Percentiles rank a stretch among this genome's conserved stretches.
Conservation (phyloP, 1,140 invertebrate species). For the Gonioctena quinquepunctata region DNA sequence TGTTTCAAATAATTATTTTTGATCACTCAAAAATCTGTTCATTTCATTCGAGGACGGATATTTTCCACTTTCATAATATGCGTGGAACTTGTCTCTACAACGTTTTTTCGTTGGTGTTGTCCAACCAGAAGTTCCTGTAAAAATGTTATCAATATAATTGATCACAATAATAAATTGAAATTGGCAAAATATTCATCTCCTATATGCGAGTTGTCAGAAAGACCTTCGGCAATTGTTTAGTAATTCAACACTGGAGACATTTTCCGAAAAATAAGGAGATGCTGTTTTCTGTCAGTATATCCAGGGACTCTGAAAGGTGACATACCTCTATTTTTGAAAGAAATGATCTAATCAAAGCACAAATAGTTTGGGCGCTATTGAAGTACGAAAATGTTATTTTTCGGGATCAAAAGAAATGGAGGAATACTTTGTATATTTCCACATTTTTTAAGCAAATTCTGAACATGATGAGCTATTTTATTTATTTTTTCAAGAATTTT, state of each 20-base stretch:
- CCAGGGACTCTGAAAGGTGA: too few species aligned
- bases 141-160: background rate
- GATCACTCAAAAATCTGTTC: background rate
- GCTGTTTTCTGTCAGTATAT: too few species aligned
- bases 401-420: too few species aligned
- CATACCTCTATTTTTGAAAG: too few species aligned
- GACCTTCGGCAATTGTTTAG: background rate
- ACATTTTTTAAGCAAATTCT: too few species aligned
- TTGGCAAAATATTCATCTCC: background rate
- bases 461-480: too few species aligned
- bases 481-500: too few species aligned
- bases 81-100: background rate
- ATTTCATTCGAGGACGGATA: background rate
- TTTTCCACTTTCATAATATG: background rate
- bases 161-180: background rate
- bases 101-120: slow-evolving; percentile 1
- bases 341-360: too few species aligned
- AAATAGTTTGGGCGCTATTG: too few species aligned
- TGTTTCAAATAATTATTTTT: background rate
- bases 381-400: too few species aligned
- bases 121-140: background rate
- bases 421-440: too few species aligned
- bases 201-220: background rate
- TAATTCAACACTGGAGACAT: background rate
- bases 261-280: too few species aligned